Base-by-base conservation (phyloP, 1,140 invertebrate genomes). In the Scaptomyza hsui region DNA sequence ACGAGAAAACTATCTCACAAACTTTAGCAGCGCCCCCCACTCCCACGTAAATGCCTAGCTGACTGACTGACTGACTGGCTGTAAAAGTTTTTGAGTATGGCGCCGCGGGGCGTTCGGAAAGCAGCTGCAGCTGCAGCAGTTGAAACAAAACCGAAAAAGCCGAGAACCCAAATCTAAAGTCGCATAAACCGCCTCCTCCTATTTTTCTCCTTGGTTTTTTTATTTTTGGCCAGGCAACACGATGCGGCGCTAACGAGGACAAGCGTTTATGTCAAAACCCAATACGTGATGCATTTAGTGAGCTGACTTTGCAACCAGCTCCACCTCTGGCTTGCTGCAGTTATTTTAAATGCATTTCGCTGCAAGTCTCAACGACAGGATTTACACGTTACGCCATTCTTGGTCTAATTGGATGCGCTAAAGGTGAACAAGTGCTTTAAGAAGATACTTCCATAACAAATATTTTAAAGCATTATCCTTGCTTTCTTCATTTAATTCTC, bases 261-360 rank as follows among this genome's bases (percentile, higher is more conserved):
- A 88, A 88, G 82, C 82, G 82, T 88, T 88, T 88, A 88, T 88
- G 82, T 88, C 82, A 88, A 88, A 88, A 88, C 78, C 82, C 82
- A 78, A 88, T 88, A 88, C 82, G 82, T 88, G 82, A 88, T 88
- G 82, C 82, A 88, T 88, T 88, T 88, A 88, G 82, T 67, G 82
- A 47, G 70, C 18, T 53, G 42, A 49, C 55, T 55, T 32, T 68
- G 16, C 41, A n/a, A 4, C 39, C 26, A 3, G 29, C 42, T 15
- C 5, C 24, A 19, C 12, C 1, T 4, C n/a, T 21, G 21, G 42
- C 41, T 68, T 61, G 29, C 45, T 59, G 51, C 37, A 45, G 65
- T 72, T 72, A 61, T 72, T 78, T 63, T 70, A 86, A 88, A 75
- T 86, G 82, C 81, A 81, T 70, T 78, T 74, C 61, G 53, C 42